Percentiles rank a stretch among this genome's conserved stretches.
Conservation (phyloP, 2,797 vertebrate species). For the Poecilia velifera region DNA sequence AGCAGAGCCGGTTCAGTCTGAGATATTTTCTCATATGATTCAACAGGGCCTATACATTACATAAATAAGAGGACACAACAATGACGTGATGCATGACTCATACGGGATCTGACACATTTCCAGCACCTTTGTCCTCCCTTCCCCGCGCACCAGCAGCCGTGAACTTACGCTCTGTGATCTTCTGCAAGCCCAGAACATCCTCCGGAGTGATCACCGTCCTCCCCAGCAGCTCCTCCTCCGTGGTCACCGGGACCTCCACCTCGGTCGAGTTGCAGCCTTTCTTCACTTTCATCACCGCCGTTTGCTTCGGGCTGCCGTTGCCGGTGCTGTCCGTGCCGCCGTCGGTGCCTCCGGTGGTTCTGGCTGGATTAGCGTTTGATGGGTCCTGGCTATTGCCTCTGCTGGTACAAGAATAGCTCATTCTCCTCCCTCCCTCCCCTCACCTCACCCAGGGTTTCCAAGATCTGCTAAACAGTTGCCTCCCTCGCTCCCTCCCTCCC, state of each 20-base stretch:
- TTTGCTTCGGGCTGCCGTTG: conserved; percentile 60
- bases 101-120: conserved; percentile 19
- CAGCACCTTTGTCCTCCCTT: conserved; percentile 23
- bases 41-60: conserved; percentile 41
- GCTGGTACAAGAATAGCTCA: conserved; percentile 87
- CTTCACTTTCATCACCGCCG: conserved; percentile 91
- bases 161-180: conserved; percentile 93
- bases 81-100: conserved; percentile 59
- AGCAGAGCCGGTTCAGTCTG: neutral
- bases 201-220: conserved; percentile 86
- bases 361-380: conserved; percentile 77
- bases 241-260: conserved; percentile 80
- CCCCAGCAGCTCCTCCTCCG: conserved; percentile 85
- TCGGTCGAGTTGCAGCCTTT: conserved; percentile 83
- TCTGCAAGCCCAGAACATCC: conserved; percentile 93
- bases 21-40: conserved; percentile 4
- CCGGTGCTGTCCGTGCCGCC: conserved; percentile 54
- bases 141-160: conserved; percentile 9
- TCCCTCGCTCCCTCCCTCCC: conserved; percentile 63
- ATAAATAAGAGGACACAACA: conserved; percentile 41
- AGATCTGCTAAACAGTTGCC: conserved; percentile 73
- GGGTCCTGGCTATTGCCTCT: conserved; percentile 83
- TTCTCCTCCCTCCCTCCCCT: conserved; percentile 76
- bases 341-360: conserved; percentile 59
- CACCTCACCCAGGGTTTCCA: conserved; percentile 65